phyloP scores from a whole-genome alignment of 2,797 vertebrate species.

The Ceryle rudis region DNA sequence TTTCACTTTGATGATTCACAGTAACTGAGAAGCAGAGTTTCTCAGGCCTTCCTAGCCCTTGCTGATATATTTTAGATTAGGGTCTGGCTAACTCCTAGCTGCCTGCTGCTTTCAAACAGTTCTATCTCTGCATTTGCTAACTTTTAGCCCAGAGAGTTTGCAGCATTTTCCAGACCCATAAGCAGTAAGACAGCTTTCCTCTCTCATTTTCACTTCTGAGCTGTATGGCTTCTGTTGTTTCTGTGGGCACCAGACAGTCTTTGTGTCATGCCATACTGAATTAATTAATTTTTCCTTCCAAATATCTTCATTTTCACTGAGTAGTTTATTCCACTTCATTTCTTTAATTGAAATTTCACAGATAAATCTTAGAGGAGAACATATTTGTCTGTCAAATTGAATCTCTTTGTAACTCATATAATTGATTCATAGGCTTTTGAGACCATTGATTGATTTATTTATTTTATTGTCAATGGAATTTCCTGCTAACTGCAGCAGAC shows the following conservation, averaged over 20 bases:
- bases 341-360: conserved; percentile 34
- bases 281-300: conserved; percentile 52
- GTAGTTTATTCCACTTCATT: conserved; percentile 47
- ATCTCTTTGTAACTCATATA: conserved; percentile 28
- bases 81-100: neutral
- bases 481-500: conserved; percentile 36
- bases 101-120: neutral
- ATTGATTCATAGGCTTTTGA: conserved; percentile 46
- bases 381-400: neutral
- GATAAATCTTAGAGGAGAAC: conserved; percentile 33
- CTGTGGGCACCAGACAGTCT: neutral
- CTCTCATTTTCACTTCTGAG: neutral
- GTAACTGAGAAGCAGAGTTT: neutral
- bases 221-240: conserved; percentile 1
- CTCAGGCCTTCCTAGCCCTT: neutral
- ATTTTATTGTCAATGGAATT: conserved; percentile 57
- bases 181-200: conserved; percentile 3
- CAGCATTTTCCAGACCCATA: neutral
- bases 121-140: neutral
- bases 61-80: neutral
- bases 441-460: conserved; percentile 45
- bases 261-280: conserved; percentile 14
- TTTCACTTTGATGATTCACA: neutral
- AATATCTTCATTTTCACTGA: conserved; percentile 38
- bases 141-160: neutral